Base-by-base conservation (phyloP, 2,797 vertebrate species). In the Coregonus sp. region DNA sequence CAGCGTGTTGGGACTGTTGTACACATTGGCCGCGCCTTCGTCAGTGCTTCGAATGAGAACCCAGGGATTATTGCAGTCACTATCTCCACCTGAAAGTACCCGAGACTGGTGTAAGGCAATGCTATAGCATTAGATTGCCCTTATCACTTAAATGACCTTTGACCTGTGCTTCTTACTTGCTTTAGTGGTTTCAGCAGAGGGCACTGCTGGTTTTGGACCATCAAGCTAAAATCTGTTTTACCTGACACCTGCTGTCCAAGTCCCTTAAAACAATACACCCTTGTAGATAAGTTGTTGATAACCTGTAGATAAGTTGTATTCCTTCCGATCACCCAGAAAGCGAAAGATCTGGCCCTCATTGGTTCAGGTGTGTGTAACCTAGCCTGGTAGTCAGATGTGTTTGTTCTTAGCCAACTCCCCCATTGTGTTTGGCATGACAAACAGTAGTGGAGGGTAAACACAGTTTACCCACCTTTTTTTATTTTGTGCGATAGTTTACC, bases 161-260 rank as follows among this genome's bases (percentile, higher is more conserved):
- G 25, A 16, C 9, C 37, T 67, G 65, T 66, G 65, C 35, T 33
- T 37, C 66, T 70, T 37, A 70, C 68, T 37, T 70, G 68, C 37
- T 70, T 40, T 35, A 5, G 65, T 40, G 18, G 12, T 4, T 52
- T 69, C 14, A 72, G 65, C 47, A 31, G 47, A 52, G 50, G 15
- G 40, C 37, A 50, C 6, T 70, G 37, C 5, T 16, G 37, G 68
- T 40, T 59, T 18, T 15, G n/a, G 33, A 37, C 16, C 18, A 37
- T 40, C 33, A 69, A 66, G 37, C 33, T 51, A 4, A 70, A 47
- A 50, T 20, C 61, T 69, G 5, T n/a, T 18, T 18, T 7, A n/a
- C 33, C 67, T 16, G 33, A n/a, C 67, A 71, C 70, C 70, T 71
- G 70, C 20, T 4, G 4, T 71, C 9, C 50, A 51, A 71, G 40